These are phyloP conservation scores for Aspidiotus rigidus DNA, from an alignment of 2,888 invertebrate genomes.

Conservation along the genomic window DNA sequence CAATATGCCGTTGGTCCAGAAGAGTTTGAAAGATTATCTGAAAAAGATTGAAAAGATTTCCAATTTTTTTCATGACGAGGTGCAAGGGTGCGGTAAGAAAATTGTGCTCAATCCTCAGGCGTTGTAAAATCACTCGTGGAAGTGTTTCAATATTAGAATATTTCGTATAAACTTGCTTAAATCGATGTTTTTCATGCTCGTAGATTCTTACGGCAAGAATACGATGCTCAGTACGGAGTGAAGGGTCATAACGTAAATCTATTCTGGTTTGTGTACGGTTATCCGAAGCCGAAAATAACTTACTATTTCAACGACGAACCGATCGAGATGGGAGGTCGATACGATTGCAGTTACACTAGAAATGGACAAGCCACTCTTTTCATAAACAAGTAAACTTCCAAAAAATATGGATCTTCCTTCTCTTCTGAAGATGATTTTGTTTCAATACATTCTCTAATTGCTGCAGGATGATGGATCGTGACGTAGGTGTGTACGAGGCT, in stretches of 20 bases:
- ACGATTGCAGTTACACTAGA: constrained; percentile 77
- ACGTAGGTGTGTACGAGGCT: constrained; percentile 91
- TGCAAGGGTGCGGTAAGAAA: no score
- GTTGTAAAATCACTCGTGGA: no score
- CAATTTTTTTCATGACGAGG: no score
- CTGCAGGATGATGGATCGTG: constrained; percentile 71
- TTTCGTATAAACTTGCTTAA: no score
- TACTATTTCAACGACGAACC: constrained; percentile 78
- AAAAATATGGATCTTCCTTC: constrained; percentile 17
- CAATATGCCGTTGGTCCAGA: not conserved
- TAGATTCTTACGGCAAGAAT: constrained; percentile 74
- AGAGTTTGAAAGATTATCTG: not conserved
- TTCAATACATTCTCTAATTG: not conserved
- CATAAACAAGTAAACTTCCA: constrained; percentile 59
- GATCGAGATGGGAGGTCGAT: constrained; percentile 72
- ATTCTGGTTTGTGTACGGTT: constrained; percentile 91
- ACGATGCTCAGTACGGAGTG: constrained; percentile 81
- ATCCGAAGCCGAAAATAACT: constrained; percentile 87
- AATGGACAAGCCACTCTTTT: constrained; percentile 84
- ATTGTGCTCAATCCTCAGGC: no score
- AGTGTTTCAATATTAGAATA: no score
- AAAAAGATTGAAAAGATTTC: no score
- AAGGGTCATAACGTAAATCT: constrained; percentile 83
- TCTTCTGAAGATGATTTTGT: not conserved
- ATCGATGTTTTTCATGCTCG: constrained; percentile 10